phyloP scores from a whole-genome alignment of 2,888 invertebrate species.

The Tipula vernalis region DNA sequence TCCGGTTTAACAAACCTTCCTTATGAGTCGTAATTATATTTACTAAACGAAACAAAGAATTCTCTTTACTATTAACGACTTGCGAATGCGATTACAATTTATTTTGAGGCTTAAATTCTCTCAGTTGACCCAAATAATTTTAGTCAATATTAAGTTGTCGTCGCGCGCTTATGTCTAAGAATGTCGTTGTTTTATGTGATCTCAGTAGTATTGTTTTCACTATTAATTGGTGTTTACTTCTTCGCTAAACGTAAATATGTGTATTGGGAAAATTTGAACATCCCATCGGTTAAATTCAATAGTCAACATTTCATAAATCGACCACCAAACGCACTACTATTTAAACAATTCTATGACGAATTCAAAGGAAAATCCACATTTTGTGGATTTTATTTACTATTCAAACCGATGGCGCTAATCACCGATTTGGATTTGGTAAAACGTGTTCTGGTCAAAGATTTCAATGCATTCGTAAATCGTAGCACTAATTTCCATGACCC shows the following conservation, averaged over 20 bases:
- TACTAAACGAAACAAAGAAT: too few relatives aligned
- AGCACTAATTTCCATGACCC: slow-evolving; percentile 21
- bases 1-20: too few relatives aligned
- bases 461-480: slow-evolving; percentile 23
- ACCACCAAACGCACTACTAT: background rate
- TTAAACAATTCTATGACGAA: slow-evolving; percentile 13
- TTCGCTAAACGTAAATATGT: slow-evolving; percentile 24
- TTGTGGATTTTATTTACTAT: slow-evolving; percentile 15
- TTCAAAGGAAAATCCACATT: slow-evolving; percentile 12
- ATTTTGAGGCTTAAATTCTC: background rate
- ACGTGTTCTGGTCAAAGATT: slow-evolving; percentile 23
- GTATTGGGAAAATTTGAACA: slow-evolving; percentile 43
- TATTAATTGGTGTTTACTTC: background rate
- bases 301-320: background rate
- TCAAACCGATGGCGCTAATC: slow-evolving; percentile 15
- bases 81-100: too few relatives aligned
- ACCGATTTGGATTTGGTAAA: slow-evolving; percentile 30
- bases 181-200: background rate
- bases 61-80: too few relatives aligned
- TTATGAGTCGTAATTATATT: too few relatives aligned
- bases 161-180: background rate
- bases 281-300: background rate
- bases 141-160: background rate
- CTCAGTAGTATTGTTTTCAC: background rate
- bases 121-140: background rate